Evolutionary conservation across 2,797 vertebrate genomes (phyloP).

Genomic region (Anguilla megastoma): DNA sequence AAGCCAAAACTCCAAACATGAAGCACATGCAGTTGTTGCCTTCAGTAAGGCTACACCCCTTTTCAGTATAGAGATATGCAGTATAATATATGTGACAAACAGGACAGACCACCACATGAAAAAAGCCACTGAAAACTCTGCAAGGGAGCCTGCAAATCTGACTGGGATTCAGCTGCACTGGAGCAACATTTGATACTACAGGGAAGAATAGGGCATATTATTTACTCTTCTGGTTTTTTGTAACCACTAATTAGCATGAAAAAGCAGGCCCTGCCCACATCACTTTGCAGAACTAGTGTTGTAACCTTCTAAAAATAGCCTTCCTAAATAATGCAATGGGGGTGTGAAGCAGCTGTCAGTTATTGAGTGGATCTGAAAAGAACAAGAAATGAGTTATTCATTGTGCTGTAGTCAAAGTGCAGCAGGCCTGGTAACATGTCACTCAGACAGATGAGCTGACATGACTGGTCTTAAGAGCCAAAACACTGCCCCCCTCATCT

Average conservation of each 20-base stretch:
- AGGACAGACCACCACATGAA: not conserved
- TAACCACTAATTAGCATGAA: conserved; percentile 68
- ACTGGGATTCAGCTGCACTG: not conserved
- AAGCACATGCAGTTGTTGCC: not conserved
- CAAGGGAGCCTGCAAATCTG: not conserved
- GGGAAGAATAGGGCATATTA: conserved; percentile 32
- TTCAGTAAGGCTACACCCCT: not conserved
- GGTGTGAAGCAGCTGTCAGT: conserved; percentile 76
- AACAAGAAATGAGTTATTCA: conserved; percentile 66
- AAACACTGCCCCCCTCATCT: not conserved
- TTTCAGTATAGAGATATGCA: not conserved
- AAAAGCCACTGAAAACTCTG: not conserved
- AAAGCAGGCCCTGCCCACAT: conserved; percentile 59
- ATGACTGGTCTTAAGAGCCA: not conserved
- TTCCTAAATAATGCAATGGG: conserved; percentile 76
- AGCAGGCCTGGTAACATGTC: conserved; percentile 59
- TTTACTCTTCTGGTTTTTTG: conserved; percentile 56
- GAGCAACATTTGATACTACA: conserved; percentile 2
- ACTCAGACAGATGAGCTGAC: conserved; percentile 24
- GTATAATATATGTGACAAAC: not conserved
- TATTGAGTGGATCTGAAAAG: conserved; percentile 77
- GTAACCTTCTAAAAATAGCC: conserved; percentile 75
- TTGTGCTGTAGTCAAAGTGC: conserved; percentile 57
- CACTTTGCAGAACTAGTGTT: conserved; percentile 60
- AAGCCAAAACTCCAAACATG: not conserved